A percentile compares a stretch with the other conserved stretches of the same genome.
Evolutionary conservation across 2,113 vertebrate species (phyloP).

Genomic region (Nothocercus julius): DNA sequence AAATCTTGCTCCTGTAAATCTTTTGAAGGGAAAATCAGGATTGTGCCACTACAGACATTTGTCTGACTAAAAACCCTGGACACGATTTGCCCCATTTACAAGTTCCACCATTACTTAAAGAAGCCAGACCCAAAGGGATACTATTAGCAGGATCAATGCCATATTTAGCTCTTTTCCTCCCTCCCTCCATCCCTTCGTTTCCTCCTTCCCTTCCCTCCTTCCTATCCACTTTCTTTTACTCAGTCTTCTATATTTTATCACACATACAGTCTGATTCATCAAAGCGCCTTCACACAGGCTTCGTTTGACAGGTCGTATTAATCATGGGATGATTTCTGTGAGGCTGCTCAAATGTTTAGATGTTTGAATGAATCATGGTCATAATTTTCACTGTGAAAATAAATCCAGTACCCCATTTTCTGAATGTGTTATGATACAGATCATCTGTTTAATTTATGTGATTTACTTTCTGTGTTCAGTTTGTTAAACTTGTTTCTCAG

Average conservation of each 20-base stretch:
- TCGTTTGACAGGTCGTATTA: neutral
- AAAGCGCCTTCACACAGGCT: neutral
- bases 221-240: neutral
- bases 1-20: neutral
- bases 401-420: neutral
- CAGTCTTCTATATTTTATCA: neutral
- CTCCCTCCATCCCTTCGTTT: neutral
- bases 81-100: neutral
- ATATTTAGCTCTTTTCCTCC: neutral
- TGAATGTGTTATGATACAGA: neutral
- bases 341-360: neutral
- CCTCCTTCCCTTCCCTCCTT: neutral
- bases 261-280: neutral
- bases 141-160: neutral
- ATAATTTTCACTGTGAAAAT: neutral
- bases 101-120: neutral
- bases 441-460: neutral
- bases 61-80: neutral
- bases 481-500: neutral
- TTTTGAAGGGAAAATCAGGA: neutral
- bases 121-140: neutral
- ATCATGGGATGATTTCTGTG: neutral
- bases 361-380: neutral
- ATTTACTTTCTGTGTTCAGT: neutral
- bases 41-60: neutral